Evolutionary conservation across 2,113 vertebrate genomes (phyloP).

Genomic region (Apistogramma diplotaenia): DNA sequence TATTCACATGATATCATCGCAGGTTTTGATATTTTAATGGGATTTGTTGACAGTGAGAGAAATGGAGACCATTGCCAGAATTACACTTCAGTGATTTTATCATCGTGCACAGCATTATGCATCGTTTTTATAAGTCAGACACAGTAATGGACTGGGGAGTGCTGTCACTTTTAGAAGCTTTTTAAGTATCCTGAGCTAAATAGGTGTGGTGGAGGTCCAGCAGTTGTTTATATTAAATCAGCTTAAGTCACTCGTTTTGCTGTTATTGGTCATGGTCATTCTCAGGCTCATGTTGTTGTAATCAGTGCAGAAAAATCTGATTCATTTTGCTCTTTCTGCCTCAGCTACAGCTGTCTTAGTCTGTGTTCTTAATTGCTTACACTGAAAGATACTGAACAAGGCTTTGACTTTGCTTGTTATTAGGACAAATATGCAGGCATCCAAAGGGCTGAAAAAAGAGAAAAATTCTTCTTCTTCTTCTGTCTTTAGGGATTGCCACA

Average conservation of each 20-base stretch:
- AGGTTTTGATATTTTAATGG: background rate
- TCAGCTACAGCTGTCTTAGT: background rate
- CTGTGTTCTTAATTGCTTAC: background rate
- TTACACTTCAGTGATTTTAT: background rate
- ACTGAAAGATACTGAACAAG: too few species aligned
- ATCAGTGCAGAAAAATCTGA: background rate
- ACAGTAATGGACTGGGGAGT: background rate
- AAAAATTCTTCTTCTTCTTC: too few species aligned
- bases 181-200: background rate
- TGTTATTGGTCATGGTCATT: background rate
- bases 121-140: background rate
- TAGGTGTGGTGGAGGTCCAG: background rate
- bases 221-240: background rate
- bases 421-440: too few species aligned
- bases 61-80: background rate
- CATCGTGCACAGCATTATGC: background rate
- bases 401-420: too few species aligned
- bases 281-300: background rate
- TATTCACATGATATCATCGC: background rate
- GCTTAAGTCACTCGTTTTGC: background rate
- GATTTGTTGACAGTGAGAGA: background rate
- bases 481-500: too few species aligned
- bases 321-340: accelerated
- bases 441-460: too few species aligned
- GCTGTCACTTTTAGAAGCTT: background rate